These are phyloP conservation scores for Furcifer pardalis DNA, from an alignment of 2,797 vertebrate genomes.

Conservation along the genomic window DNA sequence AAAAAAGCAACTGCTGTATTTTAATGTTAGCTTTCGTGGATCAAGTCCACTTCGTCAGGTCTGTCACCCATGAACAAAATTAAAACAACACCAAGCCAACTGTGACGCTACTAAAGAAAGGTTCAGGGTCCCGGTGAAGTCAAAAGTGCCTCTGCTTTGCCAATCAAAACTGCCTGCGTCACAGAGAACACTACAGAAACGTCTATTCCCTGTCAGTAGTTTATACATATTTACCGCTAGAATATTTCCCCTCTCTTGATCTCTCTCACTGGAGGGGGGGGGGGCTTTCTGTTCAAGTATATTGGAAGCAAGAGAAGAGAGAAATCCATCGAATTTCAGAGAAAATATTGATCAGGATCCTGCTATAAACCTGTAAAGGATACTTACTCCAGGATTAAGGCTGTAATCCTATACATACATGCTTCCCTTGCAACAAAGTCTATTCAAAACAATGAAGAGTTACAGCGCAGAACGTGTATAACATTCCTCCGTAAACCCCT, in stretches of 20 bases:
- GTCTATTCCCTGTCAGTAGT: background rate
- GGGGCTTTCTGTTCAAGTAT: background rate
- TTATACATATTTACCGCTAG: background rate
- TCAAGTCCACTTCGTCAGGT: no score
- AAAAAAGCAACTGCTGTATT: no score
- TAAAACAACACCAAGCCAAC: background rate
- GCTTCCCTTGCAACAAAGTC: background rate
- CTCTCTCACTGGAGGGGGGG: no score
- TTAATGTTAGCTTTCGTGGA: no score
- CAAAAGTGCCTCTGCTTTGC: background rate
- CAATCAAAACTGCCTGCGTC: background rate
- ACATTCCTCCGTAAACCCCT: no score
- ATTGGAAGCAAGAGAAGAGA: background rate
- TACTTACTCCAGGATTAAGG: background rate
- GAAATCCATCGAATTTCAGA: background rate
- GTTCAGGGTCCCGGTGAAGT: background rate
- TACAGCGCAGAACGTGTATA: background rate
- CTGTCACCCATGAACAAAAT: no score
- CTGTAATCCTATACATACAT: background rate
- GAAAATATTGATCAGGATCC: background rate
- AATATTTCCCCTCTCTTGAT: background rate
- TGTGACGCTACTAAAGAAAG: background rate
- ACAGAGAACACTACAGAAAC: background rate
- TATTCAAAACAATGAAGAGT: no score
- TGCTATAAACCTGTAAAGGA: no score